Evolutionary conservation across 2,888 invertebrate genomes (phyloP), one percentile per base, ranked within the genome.

Genomic region (Lycaena phlaeas): DNA sequence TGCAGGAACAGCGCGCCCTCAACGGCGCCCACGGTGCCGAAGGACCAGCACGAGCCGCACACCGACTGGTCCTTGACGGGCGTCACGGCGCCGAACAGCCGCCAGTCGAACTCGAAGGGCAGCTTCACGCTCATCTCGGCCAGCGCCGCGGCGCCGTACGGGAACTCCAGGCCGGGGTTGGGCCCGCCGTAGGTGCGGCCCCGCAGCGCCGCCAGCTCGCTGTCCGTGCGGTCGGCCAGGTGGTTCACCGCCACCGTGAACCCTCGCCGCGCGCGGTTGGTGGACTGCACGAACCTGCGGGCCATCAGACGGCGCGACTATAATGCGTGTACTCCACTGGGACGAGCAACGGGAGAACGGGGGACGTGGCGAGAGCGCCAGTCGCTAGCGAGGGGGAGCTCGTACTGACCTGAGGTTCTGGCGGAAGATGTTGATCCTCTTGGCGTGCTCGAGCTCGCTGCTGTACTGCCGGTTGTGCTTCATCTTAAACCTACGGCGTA

Each of bases 1-100:
- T 92, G 92, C 26, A 96, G 74, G 76, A 94, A 97, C 62, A 90
- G 90, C 0, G 96, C 95, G 0, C 97, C 97, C 76, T 98, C 98
- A 42, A 98, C 89, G 0, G 96, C 88, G 5, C 97, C 97, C 43
- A 94, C 91, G 0, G 97, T 96, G 14, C 97, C 97, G 81, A 97
- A 98, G 47, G 95, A 95, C 97, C 97, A 97, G 59, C 97, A 98
- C 0, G 96, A 97, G 0, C 98, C 98, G 74, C 98, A 98, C 6
- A 97, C 95, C 0, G 96, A 96, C 81, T 98, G 98, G 87, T 98
- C 94, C 91, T 92, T 95, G 6, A 97, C 97, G 0, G 95, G 96
- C 0, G 95, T 96, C 1, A 97, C 96, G 39, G 97, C 97, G 7
- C 97, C 97, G 56, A 87, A 90, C 1, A 97, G 72, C 54, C 97